These are phyloP conservation scores for Heliothis subflexa DNA, from an alignment of 1,140 invertebrate species.

Conservation along the genomic window DNA sequence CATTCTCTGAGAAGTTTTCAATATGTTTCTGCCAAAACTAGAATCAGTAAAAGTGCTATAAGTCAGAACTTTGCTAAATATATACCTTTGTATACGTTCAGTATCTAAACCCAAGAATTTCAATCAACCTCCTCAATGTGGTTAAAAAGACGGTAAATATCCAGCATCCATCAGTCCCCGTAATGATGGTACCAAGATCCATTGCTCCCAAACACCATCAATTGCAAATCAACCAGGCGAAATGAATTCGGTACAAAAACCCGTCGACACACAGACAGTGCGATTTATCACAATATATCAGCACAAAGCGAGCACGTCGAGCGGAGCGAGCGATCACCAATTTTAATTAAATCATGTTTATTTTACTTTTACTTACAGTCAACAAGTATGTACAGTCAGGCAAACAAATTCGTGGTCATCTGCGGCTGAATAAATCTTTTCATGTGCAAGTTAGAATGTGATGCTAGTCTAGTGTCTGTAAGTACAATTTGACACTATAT, in stretches of 20 bases:
- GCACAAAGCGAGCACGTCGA: neutral
- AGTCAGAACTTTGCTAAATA: too few species aligned
- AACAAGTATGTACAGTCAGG: slow-evolving; percentile 13
- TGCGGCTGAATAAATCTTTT: neutral
- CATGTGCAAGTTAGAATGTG: too few species aligned
- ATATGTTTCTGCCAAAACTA: too few species aligned
- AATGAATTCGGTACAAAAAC: slow-evolving; percentile 30
- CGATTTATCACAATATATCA: slow-evolving; percentile 36
- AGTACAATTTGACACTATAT: too few species aligned
- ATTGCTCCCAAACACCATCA: neutral
- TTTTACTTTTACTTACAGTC: slow-evolving; percentile 14
- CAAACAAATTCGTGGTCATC: neutral
- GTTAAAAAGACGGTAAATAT: neutral
- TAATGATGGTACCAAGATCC: neutral
- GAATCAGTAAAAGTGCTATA: too few species aligned
- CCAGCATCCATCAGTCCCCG: neutral
- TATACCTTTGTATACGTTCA: too few species aligned
- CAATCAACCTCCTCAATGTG: neutral
- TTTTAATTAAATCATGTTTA: slow-evolving; percentile 47
- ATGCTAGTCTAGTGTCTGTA: too few species aligned
- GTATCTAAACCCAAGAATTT: too few species aligned
- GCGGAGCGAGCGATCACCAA: slow-evolving; percentile 15
- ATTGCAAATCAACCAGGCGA: slow-evolving; percentile 10
- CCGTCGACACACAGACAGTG: neutral
- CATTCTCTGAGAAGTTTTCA: too few species aligned